Evolutionary conservation across 37 sponge, comb jelly and placozoan species (phyloP).

Genomic region (Halisarca cf. caerulea): DNA sequence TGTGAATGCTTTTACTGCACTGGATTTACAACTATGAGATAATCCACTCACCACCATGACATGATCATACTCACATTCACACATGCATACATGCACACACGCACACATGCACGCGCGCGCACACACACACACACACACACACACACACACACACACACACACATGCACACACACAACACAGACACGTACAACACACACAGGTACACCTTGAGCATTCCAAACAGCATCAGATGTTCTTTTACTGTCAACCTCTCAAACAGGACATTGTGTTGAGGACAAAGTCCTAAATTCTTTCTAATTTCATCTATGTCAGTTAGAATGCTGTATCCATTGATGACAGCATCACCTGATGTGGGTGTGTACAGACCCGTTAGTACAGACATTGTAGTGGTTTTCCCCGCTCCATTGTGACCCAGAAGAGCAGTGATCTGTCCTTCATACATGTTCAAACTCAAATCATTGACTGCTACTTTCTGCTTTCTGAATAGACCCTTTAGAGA

Average conservation of each 20-base stretch:
- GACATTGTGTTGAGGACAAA: conserved; percentile 96
- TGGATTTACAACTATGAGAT: too few relatives aligned
- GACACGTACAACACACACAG: too few relatives aligned
- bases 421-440: conserved; percentile 93
- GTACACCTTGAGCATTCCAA: conserved; percentile 83
- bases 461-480: conserved; percentile 78
- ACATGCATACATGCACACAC: too few relatives aligned
- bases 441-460: conserved; percentile 83
- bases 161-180: too few relatives aligned
- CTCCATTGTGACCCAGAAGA: conserved; percentile 97
- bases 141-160: too few relatives aligned
- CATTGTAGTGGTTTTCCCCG: conserved; percentile 98
- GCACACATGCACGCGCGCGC: too few relatives aligned
- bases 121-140: too few relatives aligned
- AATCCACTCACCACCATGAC: too few relatives aligned
- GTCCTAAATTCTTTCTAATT: conserved; percentile 84
- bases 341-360: conserved; percentile 80
- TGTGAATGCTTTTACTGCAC: too few relatives aligned
- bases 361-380: conserved; percentile 93
- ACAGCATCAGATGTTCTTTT: conserved; percentile 88
- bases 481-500: neutral
- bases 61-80: too few relatives aligned
- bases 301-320: conserved; percentile 79
- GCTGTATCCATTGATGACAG: conserved; percentile 75
- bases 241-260: conserved; percentile 96